These are phyloP conservation scores for Mamestra configurata DNA, from an alignment of 1,140 invertebrate species.

Conservation along the genomic window DNA sequence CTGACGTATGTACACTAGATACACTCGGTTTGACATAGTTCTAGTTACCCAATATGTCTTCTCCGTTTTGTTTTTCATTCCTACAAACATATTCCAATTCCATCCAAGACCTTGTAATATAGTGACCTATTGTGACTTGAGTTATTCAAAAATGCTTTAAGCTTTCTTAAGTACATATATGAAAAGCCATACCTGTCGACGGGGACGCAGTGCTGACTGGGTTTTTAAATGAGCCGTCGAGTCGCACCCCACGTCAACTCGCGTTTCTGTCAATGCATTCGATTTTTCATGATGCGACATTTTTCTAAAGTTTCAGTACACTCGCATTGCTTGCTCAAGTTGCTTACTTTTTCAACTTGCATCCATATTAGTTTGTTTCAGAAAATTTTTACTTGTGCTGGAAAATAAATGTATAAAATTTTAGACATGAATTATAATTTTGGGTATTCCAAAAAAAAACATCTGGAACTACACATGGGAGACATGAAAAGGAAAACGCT, in stretches of 20 bases:
- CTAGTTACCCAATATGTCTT: neutral
- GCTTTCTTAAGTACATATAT: conserved; percentile 1
- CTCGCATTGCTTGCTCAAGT: too few species aligned
- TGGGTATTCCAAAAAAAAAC: too few species aligned
- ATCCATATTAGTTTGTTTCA: neutral
- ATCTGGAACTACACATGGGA: neutral
- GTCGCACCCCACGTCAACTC: conserved; percentile 38
- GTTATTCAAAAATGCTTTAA: conserved; percentile 40
- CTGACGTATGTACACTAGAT: too few species aligned
- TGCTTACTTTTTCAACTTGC: too few species aligned
- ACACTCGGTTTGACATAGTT: neutral
- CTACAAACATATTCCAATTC: neutral
- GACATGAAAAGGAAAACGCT: conserved; percentile 1
- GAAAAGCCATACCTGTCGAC: conserved; percentile 43
- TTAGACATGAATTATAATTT: too few species aligned
- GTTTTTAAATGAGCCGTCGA: conserved; percentile 66
- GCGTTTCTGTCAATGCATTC: conserved; percentile 44
- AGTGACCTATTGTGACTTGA: conserved; percentile 11
- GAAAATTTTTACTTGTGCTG: neutral
- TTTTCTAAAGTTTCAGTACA: neutral
- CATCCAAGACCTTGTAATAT: neutral
- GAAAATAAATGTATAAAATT: neutral
- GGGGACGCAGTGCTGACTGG: conserved; percentile 57
- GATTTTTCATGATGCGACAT: neutral
- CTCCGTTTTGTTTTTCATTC: neutral